Base-by-base conservation (phyloP, 2,797 vertebrate genomes). In the Ptychadena robeensis region DNA sequence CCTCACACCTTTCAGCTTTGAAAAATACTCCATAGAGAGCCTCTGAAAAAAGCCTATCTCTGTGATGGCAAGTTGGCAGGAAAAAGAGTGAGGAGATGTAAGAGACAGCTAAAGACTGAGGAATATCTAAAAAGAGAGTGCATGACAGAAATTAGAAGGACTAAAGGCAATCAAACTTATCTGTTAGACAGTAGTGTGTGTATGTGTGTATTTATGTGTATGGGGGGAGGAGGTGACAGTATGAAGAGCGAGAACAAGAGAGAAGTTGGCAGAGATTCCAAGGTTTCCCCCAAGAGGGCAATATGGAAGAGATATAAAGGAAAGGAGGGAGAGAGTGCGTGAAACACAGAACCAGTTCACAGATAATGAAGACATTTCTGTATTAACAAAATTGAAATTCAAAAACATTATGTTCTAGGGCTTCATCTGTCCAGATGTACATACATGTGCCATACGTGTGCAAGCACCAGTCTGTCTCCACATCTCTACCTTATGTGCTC, bases 281-380 rank as follows among this genome's bases (percentile, higher is more conserved):
- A 79, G 53, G 76, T 48, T 85, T 79, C 30, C 77, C 82, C 82
- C 82, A 77, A 48, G 73, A 68, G 57, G 30, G 61, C 67, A 79
- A 80, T 69, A 85, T 75, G 69, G 71, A 48, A 73, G 64, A 78
- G 37, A 40, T 71, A 66, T 66, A 73, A 61, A 68, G 31, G 9
- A 37, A 82, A 31, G 70, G 67, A 80, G 67, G 71, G 71, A 78
- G 80, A 86, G 78, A 82, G 80, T 82, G 86, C 71, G 86, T 87
- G 66, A 68, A 35, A 28, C 65, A 53, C 59, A 69, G 64, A 79
- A 59, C 18, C 76, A 68, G 48, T 92, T 90, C 88, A 77, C 4
- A 79, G 82, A 83, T 87, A 85, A 85, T 83, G 86, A 92, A 92
- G 92, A 91, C 90, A 80, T 73, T 78, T 83, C 59, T 63, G 34